Percentiles rank a stretch among this genome's conserved stretches.
phyloP scores from a whole-genome alignment of 2,888 invertebrate genomes.

The Hyles lineata region DNA sequence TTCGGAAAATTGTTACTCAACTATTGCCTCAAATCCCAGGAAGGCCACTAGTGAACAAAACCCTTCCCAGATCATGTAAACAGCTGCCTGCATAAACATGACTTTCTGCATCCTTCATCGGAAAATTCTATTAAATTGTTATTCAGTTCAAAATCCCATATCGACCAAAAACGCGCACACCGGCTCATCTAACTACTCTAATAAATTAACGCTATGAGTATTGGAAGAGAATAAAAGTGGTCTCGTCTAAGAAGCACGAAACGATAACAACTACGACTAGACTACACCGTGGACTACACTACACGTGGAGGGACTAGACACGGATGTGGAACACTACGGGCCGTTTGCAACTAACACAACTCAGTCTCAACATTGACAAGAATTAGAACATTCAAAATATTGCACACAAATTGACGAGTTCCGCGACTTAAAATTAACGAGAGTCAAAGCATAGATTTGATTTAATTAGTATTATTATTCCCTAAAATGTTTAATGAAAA shows the following conservation, averaged over 20 bases:
- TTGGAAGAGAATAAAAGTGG: slow-evolving; percentile 74
- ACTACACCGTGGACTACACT: slow-evolving; percentile 61
- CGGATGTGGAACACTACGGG: slow-evolving; percentile 66
- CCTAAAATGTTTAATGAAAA: no score
- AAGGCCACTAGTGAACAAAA: no score
- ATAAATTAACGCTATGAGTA: slow-evolving; percentile 71
- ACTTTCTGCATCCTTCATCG: no score
- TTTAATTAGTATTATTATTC: not conserved
- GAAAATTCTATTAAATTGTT: not conserved
- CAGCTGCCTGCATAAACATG: no score
- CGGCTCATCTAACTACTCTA: slow-evolving; percentile 62
- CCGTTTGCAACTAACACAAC: slow-evolving; percentile 32
- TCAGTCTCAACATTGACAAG: not conserved
- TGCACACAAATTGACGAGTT: not conserved
- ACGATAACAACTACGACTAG: slow-evolving; percentile 65
- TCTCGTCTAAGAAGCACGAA: slow-evolving; percentile 70
- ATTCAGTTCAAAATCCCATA: slow-evolving; percentile 29
- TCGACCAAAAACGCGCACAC: slow-evolving; percentile 43
- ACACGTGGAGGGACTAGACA: slow-evolving; percentile 78
- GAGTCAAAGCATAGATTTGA: not conserved
- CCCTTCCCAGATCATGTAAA: no score
- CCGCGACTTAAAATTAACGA: not conserved
- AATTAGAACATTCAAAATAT: not conserved
- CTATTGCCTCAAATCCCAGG: no score
- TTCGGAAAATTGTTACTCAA: no score